phyloP scores from a whole-genome alignment of 92 coral and sea anemone species.

The Palythoa grandiflora region DNA sequence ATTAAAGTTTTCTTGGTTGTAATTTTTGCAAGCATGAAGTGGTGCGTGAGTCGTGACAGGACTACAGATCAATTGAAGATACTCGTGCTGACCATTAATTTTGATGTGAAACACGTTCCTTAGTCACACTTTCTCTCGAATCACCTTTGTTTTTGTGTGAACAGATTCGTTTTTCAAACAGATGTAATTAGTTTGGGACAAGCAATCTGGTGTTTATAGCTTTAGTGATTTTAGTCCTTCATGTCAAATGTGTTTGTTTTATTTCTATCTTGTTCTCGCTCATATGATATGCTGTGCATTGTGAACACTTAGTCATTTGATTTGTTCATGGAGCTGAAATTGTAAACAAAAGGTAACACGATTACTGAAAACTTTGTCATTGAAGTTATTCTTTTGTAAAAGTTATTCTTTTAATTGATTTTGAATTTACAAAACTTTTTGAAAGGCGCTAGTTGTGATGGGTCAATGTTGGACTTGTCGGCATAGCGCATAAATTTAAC shows the following conservation, averaged over 20 bases:
- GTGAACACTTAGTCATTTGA: not conserved
- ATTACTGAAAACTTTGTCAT: not conserved
- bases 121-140: slow-evolving; percentile 16
- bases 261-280: not conserved
- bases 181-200: not conserved
- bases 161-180: not conserved
- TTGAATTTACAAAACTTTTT: not conserved
- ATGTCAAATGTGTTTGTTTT: not conserved
- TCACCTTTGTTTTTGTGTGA: not conserved
- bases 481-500: not conserved
- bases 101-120: not conserved
- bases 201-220: not conserved
- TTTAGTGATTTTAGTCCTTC: not conserved
- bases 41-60: not conserved
- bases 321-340: not conserved
- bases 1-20: not conserved
- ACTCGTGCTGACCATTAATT: not conserved
- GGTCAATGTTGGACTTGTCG: not conserved
- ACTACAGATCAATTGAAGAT: not conserved
- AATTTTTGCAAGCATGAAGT: too few species aligned
- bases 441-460: not conserved
- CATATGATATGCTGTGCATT: not conserved
- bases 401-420: not conserved
- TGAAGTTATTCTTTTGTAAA: not conserved
- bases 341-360: not conserved